Percentiles rank a stretch among this genome's conserved stretches.
Conservation (phyloP, 2,888 invertebrate species). For the Embidobia sp. region DNA sequence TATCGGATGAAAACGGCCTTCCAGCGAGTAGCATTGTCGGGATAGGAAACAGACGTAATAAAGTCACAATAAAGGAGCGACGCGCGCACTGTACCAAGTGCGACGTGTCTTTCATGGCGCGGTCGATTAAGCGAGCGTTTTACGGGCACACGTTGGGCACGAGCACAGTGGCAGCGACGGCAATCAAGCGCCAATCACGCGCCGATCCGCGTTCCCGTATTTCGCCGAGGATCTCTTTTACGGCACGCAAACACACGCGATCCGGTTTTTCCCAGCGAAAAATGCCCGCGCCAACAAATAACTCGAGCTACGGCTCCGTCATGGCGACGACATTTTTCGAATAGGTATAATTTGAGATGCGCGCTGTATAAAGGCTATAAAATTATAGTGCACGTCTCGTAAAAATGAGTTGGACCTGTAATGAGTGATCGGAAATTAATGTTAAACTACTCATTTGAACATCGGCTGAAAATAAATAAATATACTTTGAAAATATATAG, state of each 20-base stretch:
- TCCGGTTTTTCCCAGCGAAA: constrained; percentile 37
- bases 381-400: too few relatives aligned
- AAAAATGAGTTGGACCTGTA: too few relatives aligned
- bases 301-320: not conserved
- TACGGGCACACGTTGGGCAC: constrained; percentile 74
- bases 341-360: too few relatives aligned
- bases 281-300: constrained; percentile 1
- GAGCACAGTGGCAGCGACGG: constrained; percentile 64
- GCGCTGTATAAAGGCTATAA: too few relatives aligned
- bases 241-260: constrained; percentile 14
- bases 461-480: too few relatives aligned
- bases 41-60: constrained; percentile 48
- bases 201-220: constrained; percentile 26
- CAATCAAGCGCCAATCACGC: constrained; percentile 58
- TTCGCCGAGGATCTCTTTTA: constrained; percentile 26
- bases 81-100: constrained; percentile 31
- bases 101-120: constrained; percentile 22
- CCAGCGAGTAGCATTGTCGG: constrained; percentile 36
- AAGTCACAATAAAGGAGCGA: constrained; percentile 46
- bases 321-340: not conserved
- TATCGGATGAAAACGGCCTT: constrained; percentile 49
- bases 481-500: too few relatives aligned
- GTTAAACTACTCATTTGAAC: too few relatives aligned
- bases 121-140: constrained; percentile 54
- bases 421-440: too few relatives aligned